Base-by-base conservation (phyloP, 2,113 vertebrate genomes). In the Parotia lawesii region DNA sequence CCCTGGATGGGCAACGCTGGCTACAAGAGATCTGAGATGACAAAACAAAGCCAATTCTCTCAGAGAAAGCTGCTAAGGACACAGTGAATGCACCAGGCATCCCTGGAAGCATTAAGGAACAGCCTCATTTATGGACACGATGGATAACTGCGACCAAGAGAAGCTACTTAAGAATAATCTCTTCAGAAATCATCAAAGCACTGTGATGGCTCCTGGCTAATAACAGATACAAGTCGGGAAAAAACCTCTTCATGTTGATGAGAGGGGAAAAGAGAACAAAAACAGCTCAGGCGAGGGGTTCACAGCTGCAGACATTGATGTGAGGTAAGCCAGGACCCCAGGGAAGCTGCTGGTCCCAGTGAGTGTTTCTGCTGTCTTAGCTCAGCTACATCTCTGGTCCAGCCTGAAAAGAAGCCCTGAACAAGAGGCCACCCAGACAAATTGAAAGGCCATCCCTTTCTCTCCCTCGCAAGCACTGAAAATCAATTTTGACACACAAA, bases 1-100 rank as follows among this genome's bases (percentile, higher is more conserved):
- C 50, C 65, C 38, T 45, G 58, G 44, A 11, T 5, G 48, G 82
- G 28, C 6, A n/a, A 9, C 0, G 4, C 4, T 2, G 33, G 57
- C 9, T 17, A 13, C 17, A 1, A 6, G 37, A 67, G 19, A 27
- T 6, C 4, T 10, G 33, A 1, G 15, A 42, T 3, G 20, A 40
- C 35, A 72, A 27, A 5, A 10, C 15, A 70, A 9, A 11, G 37
- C 1, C 3, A 51, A 15, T 1, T 58, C n/a, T n/a, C 56, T 17
- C 64, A 51, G 18, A n/a, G 22, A 16, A 58, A 84, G 45, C 14
- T 11, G 6, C 3, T 4, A 5, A 45, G 60, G 42, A 48, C 60
- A 62, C 27, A 25, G 33, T 0, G 25, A 51, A 21, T 7, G 16
- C 8, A 10, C 10, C 53, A 71, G 35, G 31, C 3, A 44, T 3